A percentile compares a stretch with the other conserved stretches of the same genome.
Conservation (phyloP, 2,797 vertebrate genomes). For the Periparus ater region DNA sequence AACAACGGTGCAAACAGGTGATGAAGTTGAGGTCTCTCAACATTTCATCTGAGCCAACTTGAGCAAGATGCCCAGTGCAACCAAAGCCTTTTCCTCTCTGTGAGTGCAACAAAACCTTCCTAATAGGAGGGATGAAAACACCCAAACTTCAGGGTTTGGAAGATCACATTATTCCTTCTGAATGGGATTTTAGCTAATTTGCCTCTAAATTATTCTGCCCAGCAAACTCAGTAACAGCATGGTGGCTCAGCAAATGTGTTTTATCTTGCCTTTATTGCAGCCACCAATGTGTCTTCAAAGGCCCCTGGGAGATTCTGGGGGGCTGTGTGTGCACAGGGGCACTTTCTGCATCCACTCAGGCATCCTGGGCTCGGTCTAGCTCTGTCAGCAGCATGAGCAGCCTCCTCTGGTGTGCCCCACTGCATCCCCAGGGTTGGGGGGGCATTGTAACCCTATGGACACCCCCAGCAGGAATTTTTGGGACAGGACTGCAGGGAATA, state of each 20-base stretch:
- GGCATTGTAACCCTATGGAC: background rate
- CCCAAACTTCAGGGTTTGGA: background rate
- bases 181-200: background rate
- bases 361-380: too few relatives aligned
- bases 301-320: background rate
- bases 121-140: rapidly evolving
- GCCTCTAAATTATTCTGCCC: constrained; percentile 18
- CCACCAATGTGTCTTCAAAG: background rate
- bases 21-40: background rate
- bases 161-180: background rate
- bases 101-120: background rate
- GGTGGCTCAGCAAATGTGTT: constrained; percentile 11
- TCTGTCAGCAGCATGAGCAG: rapidly evolving
- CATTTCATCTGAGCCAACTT: background rate
- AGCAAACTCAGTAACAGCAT: constrained; percentile 9
- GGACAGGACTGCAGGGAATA: background rate
- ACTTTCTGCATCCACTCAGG: background rate
- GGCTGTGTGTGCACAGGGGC: too few relatives aligned
- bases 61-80: rapidly evolving
- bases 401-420: rapidly evolving
- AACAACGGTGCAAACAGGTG: background rate
- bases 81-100: background rate
- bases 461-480: background rate
- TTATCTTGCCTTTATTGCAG: constrained; percentile 35
- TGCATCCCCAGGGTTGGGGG: background rate